Evolutionary conservation across 2,888 invertebrate species (phyloP), one percentile per base, ranked within the genome.

Genomic region (Dasysyrphus albostriatus): DNA sequence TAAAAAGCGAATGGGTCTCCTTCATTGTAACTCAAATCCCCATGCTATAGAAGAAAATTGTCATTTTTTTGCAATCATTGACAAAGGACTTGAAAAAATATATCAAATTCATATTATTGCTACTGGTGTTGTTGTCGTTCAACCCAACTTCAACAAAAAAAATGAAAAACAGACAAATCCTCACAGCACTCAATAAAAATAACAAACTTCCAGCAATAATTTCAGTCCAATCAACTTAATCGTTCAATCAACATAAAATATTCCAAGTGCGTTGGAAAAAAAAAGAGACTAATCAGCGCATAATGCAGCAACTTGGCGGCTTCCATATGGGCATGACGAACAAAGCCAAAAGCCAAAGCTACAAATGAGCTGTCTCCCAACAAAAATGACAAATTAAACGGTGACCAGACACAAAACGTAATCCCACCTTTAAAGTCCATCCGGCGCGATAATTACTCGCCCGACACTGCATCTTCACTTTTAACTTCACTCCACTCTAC

Each of bases 321-420:
- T 47, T 54, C 54, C 37, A 56, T 56, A 3, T 65, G 5, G 5
- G 16, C 29, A 24, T 24, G 29, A 56, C 9, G 54, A 14, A 58
- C 10, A 58, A 56, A 24, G 6, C 32, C 24, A 24, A 16, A 19
- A 8, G n/a, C 37, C 24, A 24, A 0, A 19, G 4, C 34, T 19
- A 32, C 24, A 63, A 32, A 39, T 42, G 76, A 51, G 39, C 63
- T 69, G 56, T 69, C 74, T 42, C 51, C 16, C 47, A 69, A 32
- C 69, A 49, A 56, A 24, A 74, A 83, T 75, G 84, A 84, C 84
- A 84, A 84, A 84, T 67, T 84, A 72, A 76, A 67, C 84, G 83
- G 70, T 51, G 73, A 72, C 29, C 76, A 69, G 47, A 47, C 44
- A 67, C 37, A 76, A 67, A 59, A 69, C n/a, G 16, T 14, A 49